Conservation (phyloP, 2,888 invertebrate genomes). For the Selenia dentaria region DNA sequence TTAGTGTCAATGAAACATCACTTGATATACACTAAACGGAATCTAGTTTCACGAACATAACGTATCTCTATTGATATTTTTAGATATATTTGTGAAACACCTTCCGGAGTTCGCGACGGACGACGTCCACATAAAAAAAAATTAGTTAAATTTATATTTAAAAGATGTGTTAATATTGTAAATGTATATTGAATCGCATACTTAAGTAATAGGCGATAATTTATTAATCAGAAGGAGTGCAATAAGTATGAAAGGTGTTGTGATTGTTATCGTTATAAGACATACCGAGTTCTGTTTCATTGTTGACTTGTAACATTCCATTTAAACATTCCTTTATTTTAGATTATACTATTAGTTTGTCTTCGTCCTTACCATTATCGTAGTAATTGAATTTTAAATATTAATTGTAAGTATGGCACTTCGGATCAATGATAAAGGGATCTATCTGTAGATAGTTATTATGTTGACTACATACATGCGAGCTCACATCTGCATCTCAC, state of each 20-base stretch:
- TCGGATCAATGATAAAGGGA: constrained; percentile 31
- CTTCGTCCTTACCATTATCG: constrained; percentile 36
- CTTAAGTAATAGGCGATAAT: constrained; percentile 74
- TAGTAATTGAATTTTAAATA: constrained; percentile 21
- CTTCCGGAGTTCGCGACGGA: constrained; percentile 48
- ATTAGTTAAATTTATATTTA: constrained; percentile 82
- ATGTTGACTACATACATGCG: constrained; percentile 49
- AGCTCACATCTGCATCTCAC: constrained; percentile 79
- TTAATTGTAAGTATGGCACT: constrained; percentile 31
- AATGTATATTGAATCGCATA: constrained; percentile 78
- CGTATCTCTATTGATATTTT: constrained; percentile 42
- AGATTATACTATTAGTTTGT: constrained; percentile 31
- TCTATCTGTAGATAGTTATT: constrained; percentile 47
- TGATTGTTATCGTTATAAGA: constrained; percentile 75
- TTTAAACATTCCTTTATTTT: constrained; percentile 41
- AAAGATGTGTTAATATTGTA: constrained; percentile 82
- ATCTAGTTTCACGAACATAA: constrained; percentile 53
- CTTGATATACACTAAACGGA: constrained; percentile 54
- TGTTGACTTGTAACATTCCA: constrained; percentile 73
- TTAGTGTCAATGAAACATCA: constrained; percentile 15
- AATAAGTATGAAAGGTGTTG: constrained; percentile 82
- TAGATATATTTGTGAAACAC: constrained; percentile 52
- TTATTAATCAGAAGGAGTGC: constrained; percentile 82
- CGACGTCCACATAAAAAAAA: constrained; percentile 65
- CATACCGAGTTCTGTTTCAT: constrained; percentile 61